Evolutionary conservation across 2,888 invertebrate genomes (phyloP).

Genomic region (Pasiphila rectangulata): DNA sequence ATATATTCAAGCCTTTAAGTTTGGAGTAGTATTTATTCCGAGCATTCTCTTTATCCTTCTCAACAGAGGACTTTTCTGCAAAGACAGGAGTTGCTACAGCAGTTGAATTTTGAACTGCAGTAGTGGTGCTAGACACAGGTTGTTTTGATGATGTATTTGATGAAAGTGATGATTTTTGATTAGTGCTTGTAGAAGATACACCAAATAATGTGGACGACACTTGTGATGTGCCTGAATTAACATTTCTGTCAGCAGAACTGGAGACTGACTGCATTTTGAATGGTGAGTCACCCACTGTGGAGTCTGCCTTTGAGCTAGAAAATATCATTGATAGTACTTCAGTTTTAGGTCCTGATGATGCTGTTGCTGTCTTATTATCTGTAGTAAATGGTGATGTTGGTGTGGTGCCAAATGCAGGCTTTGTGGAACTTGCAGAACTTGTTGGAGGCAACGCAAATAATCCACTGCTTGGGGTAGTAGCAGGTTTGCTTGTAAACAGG

Average conservation of each 20-base stretch:
- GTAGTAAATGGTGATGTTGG: constrained; percentile 48
- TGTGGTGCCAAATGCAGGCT: constrained; percentile 43
- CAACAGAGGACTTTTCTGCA: constrained; percentile 23
- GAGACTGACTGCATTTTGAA: constrained; percentile 54
- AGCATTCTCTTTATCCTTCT: constrained; percentile 14
- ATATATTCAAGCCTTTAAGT: constrained; percentile 90
- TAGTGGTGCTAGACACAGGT: constrained; percentile 40
- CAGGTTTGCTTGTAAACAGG: constrained; percentile 47
- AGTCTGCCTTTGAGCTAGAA: constrained; percentile 52
- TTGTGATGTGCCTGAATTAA: constrained; percentile 43
- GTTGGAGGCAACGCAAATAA: constrained; percentile 47
- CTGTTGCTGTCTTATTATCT: too few relatives aligned
- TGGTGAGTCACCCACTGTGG: constrained; percentile 52
- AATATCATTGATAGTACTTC: constrained; percentile 44
- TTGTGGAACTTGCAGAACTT: constrained; percentile 38
- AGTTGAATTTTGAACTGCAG: constrained; percentile 35
- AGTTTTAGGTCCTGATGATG: constrained; percentile 35
- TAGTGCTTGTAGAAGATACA: constrained; percentile 43
- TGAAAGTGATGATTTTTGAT: constrained; percentile 44
- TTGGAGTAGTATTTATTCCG: constrained; percentile 82
- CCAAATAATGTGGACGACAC: constrained; percentile 56
- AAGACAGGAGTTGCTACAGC: constrained; percentile 28
- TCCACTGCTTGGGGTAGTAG: constrained; percentile 43
- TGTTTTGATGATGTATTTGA: constrained; percentile 51
- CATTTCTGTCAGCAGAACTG: constrained; percentile 40